Evolutionary conservation across 2,113 vertebrate species (phyloP).

Genomic region (Propithecus coquereli): DNA sequence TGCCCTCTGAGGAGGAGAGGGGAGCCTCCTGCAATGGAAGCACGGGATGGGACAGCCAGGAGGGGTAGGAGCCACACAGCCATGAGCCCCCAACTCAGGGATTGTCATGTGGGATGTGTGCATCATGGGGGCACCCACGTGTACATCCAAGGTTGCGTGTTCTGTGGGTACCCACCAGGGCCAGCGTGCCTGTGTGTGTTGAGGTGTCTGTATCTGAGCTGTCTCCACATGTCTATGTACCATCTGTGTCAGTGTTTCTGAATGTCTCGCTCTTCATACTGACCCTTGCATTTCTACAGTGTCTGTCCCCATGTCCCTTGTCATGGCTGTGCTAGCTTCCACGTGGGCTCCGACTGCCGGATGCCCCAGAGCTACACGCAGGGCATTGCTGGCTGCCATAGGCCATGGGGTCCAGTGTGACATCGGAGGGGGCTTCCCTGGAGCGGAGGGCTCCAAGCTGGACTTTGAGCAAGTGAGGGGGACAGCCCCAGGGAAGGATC

Average conservation of each 20-base stretch:
- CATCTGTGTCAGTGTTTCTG: not conserved
- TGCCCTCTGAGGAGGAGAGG: not conserved
- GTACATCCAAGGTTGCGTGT: not conserved
- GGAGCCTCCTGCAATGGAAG: no score
- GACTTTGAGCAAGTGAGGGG: slow-evolving; percentile 47
- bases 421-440: slow-evolving; percentile 28
- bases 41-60: not conserved
- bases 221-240: not conserved
- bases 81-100: not conserved
- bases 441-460: not conserved
- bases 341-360: not conserved
- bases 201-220: not conserved
- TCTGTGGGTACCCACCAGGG: not conserved
- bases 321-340: not conserved
- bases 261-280: not conserved
- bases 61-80: not conserved
- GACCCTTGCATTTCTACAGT: not conserved
- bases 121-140: not conserved
- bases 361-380: not conserved
- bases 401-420: not conserved
- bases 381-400: not conserved
- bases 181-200: no score
- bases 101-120: not conserved
- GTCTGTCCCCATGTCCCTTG: not conserved
- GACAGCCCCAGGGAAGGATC: not conserved